phyloP scores from a whole-genome alignment of 2,888 invertebrate species.

The Alsophila aescularia region DNA sequence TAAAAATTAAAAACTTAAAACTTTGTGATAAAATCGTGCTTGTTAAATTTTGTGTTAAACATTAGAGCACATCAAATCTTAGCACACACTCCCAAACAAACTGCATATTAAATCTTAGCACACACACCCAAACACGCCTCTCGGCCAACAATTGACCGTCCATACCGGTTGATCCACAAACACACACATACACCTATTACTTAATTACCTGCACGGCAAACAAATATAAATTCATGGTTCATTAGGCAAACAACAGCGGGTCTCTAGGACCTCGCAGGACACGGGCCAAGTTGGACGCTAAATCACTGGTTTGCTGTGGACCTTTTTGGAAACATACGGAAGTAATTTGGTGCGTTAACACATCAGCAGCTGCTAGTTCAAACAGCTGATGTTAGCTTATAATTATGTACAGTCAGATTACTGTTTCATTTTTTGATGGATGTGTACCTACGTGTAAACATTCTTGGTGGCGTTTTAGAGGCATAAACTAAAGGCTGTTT shows the following conservation, averaged over 20 bases:
- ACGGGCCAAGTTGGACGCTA: conserved; percentile 77
- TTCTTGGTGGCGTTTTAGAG: too few species aligned
- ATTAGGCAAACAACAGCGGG: conserved; percentile 73
- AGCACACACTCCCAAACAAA: too few species aligned
- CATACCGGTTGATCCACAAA: conserved; percentile 29
- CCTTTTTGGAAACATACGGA: conserved; percentile 56
- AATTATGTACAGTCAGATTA: too few species aligned
- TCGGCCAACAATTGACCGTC: background rate
- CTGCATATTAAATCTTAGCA: background rate
- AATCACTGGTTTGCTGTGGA: conserved; percentile 71
- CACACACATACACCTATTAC: conserved; percentile 49
- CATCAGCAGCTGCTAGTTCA: conserved; percentile 4
- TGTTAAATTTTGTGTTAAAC: too few species aligned
- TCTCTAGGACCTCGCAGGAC: conserved; percentile 66
- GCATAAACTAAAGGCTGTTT: too few species aligned
- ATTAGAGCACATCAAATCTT: too few species aligned
- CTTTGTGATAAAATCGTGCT: too few species aligned
- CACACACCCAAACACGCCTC: background rate
- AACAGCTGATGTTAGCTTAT: too few species aligned
- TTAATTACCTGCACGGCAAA: conserved; percentile 77
- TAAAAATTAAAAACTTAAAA: too few species aligned
- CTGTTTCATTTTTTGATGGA: too few species aligned
- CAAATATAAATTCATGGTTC: conserved; percentile 82
- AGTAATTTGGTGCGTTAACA: conserved; percentile 1
- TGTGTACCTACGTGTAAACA: too few species aligned